Evolutionary conservation across 2,113 vertebrate species (phyloP).

Genomic region (Ploceus nigricollis): DNA sequence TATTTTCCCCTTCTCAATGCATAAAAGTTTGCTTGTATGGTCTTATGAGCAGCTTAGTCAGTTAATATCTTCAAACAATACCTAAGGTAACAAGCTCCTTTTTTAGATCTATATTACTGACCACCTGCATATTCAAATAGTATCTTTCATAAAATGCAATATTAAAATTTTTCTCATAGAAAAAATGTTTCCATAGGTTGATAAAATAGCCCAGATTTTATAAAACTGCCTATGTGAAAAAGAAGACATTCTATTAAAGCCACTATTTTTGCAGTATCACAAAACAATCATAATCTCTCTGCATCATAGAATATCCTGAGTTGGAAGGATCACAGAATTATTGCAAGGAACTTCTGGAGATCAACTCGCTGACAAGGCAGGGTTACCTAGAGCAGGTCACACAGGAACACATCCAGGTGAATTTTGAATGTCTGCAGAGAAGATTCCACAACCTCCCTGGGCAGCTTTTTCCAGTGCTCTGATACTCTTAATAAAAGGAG

Average conservation of each 20-base stretch:
- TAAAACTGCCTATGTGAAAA: neutral
- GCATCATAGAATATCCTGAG: neutral
- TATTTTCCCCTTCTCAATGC: neutral
- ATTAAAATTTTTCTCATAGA: neutral
- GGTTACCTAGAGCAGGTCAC: neutral
- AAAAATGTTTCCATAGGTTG: neutral
- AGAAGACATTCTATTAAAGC: neutral
- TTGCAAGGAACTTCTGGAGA: neutral
- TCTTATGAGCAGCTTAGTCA: neutral
- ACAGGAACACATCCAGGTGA: neutral
- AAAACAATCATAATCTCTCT: neutral
- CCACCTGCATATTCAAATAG: neutral
- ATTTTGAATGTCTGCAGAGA: neutral
- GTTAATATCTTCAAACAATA: neutral
- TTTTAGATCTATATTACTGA: neutral
- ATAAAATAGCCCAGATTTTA: neutral
- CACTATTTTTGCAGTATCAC: neutral
- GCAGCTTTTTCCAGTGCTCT: neutral
- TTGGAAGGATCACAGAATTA: neutral
- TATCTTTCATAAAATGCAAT: neutral
- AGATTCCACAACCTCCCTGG: neutral
- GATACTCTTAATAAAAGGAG: neutral
- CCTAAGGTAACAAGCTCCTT: neutral
- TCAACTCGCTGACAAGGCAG: neutral
- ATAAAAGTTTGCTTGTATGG: neutral